phyloP scores from a whole-genome alignment of 2,797 vertebrate species.

The Sebastes variabilis region DNA sequence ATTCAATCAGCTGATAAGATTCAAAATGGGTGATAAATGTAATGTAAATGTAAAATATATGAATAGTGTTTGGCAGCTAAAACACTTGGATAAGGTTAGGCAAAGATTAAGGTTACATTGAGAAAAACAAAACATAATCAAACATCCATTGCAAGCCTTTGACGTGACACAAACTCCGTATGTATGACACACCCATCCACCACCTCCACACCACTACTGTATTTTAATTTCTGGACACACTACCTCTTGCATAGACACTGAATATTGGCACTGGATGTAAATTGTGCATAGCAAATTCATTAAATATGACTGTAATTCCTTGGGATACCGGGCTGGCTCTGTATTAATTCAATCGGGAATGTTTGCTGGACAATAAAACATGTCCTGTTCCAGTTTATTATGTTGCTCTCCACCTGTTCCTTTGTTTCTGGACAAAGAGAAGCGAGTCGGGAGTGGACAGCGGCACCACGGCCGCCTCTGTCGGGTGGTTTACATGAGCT shows the following conservation, averaged over 20 bases:
- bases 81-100: neutral
- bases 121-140: neutral
- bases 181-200: neutral
- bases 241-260: too few relatives aligned
- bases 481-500: constrained; percentile 39
- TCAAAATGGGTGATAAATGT: neutral
- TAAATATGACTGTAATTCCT: neutral
- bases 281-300: neutral
- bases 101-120: neutral
- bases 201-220: neutral
- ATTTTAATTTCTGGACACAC: neutral
- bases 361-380: neutral
- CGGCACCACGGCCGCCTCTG: neutral
- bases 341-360: too few relatives aligned
- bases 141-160: too few relatives aligned
- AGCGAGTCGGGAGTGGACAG: neutral
- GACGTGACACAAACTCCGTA: neutral
- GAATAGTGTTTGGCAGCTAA: neutral
- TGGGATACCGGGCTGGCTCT: neutral
- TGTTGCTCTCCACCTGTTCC: neutral
- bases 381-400: neutral
- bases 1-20: too few relatives aligned
- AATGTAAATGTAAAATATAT: neutral
- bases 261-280: too few relatives aligned
- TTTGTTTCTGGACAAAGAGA: neutral